These are phyloP conservation scores for Rutilus rutilus DNA, from an alignment of 2,113 vertebrate genomes.

Conservation along the genomic window DNA sequence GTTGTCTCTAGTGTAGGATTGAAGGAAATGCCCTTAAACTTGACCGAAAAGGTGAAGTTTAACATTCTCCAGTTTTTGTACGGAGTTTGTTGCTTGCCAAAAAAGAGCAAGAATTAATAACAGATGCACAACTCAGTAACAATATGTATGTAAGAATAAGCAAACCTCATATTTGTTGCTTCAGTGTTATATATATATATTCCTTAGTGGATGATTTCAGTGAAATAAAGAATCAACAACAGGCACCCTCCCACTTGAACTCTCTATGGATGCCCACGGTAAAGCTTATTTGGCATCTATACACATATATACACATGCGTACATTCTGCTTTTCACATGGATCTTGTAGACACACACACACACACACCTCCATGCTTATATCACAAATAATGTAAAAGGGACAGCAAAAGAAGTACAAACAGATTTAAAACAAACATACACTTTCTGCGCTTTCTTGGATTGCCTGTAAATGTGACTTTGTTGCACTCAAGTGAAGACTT, in stretches of 20 bases:
- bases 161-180: neutral
- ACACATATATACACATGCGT: constrained; percentile 12
- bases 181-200: constrained; percentile 10
- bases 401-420: constrained; percentile 1
- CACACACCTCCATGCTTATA: neutral
- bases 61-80: neutral
- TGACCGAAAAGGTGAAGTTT: neutral
- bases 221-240: constrained; percentile 9
- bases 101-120: constrained; percentile 20
- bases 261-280: constrained; percentile 19
- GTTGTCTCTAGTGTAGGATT: neutral
- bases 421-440: constrained; percentile 15
- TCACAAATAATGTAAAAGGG: constrained; percentile 10
- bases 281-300: constrained; percentile 38
- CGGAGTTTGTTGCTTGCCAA: neutral
- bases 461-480: constrained; percentile 11
- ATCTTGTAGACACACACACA: neutral
- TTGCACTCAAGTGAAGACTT: constrained; percentile 53
- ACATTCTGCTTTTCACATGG: neutral
- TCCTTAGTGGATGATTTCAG: constrained; percentile 19
- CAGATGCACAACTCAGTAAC: constrained; percentile 7
- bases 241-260: constrained; percentile 31
- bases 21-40: neutral
- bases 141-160: neutral
- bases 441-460: constrained; percentile 33